Percentiles rank a stretch among this genome's conserved stretches.
These are phyloP conservation scores for Meandrusa payeni DNA, from an alignment of 2,888 invertebrate genomes.

Conservation along the genomic window DNA sequence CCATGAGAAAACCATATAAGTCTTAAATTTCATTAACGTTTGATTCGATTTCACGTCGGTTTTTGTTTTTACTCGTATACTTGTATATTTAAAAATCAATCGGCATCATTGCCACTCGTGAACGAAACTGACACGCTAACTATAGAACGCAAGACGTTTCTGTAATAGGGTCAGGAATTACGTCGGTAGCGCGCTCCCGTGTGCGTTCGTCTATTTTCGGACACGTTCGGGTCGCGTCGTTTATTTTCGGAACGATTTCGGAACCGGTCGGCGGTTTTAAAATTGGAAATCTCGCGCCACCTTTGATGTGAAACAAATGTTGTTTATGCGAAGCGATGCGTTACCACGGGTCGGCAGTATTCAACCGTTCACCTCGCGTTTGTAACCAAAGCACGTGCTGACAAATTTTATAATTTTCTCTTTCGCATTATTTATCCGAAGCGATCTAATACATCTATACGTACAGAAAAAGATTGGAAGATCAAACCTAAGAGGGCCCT, in stretches of 20 bases:
- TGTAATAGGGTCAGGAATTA: slow-evolving; percentile 76
- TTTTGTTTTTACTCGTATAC: too few species aligned
- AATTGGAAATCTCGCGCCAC: slow-evolving; percentile 53
- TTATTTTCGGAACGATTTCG: slow-evolving; percentile 43
- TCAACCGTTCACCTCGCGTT: not conserved
- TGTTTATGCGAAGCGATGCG: slow-evolving; percentile 41
- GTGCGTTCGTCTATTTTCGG: slow-evolving; percentile 64
- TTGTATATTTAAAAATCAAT: not conserved
- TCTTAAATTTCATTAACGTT: too few species aligned
- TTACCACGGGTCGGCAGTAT: slow-evolving; percentile 7
- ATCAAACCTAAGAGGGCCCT: too few species aligned
- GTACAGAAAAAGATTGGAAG: too few species aligned
- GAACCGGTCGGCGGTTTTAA: slow-evolving; percentile 54
- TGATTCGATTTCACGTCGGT: too few species aligned
- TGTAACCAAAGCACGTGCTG: not conserved
- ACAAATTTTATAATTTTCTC: too few species aligned
- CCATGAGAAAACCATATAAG: too few species aligned
- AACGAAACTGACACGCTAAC: slow-evolving; percentile 27
- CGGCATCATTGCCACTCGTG: slow-evolving; percentile 8
- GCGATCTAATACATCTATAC: too few species aligned
- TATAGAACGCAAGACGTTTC: slow-evolving; percentile 51
- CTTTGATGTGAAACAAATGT: slow-evolving; percentile 70
- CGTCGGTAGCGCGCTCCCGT: slow-evolving; percentile 50
- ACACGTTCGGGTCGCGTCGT: slow-evolving; percentile 43
- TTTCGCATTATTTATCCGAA: too few species aligned